Conservation (phyloP, 2,797 vertebrate species). For the Philypnodon macrostomus region DNA sequence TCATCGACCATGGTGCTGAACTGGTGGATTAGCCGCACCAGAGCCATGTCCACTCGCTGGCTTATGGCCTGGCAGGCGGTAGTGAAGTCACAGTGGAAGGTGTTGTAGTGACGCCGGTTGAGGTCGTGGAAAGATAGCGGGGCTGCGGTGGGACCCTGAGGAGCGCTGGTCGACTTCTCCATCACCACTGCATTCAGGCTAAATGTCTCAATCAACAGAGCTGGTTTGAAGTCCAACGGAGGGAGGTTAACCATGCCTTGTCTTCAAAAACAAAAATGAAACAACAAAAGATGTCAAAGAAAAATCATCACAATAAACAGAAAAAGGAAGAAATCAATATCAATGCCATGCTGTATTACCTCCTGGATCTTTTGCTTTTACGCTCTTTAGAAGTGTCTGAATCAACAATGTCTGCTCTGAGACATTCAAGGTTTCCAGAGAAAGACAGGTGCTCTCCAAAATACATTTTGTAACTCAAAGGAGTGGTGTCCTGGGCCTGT, state of each 20-base stretch:
- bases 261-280: conserved; percentile 58
- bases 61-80: conserved; percentile 96
- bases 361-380: conserved; percentile 88
- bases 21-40: conserved; percentile 97
- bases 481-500: conserved; percentile 91
- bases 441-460: conserved; percentile 97
- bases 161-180: conserved; percentile 88
- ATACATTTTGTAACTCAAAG: conserved; percentile 96
- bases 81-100: conserved; percentile 96
- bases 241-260: conserved; percentile 90
- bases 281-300: neutral
- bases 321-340: neutral
- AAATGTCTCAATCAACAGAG: conserved; percentile 95
- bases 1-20: conserved; percentile 99
- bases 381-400: conserved; percentile 97
- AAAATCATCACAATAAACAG: neutral
- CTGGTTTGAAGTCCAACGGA: conserved; percentile 93
- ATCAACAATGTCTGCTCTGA: conserved; percentile 96
- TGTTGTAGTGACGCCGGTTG: conserved; percentile 92
- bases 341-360: no score
- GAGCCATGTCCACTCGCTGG: conserved; percentile 97
- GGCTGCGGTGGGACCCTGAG: conserved; percentile 77
- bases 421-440: conserved; percentile 94
- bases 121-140: conserved; percentile 95
- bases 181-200: conserved; percentile 93